Base-by-base conservation (phyloP, 2,113 vertebrate species). In the Irena cyanogastra region DNA sequence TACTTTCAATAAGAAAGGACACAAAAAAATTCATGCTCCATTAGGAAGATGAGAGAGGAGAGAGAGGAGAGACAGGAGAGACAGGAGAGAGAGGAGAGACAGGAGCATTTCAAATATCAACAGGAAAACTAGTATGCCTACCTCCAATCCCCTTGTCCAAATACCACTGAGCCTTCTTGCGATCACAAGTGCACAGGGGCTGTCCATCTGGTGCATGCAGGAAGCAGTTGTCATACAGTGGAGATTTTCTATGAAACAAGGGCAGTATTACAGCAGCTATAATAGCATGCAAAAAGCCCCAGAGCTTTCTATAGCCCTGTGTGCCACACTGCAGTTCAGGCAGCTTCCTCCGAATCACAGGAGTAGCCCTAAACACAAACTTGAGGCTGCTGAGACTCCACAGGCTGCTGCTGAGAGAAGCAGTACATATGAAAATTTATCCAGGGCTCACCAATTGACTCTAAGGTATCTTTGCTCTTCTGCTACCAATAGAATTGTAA, bases 161-260 rank as follows among this genome's bases (percentile, higher is more conserved):
- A 96, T 99, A 99, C 99, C 99, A 99, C 83, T 99, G 99, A 89
- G 99, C 99, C 94, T 99, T 99, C 97, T 99, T 99, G 96, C 99
- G 98, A 97, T 99, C 99, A 87, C 99, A 99, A 35, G 99, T 99
- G 82, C 99, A 99, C 50, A 99, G 98, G 6, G 99, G 99, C 88
- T 99, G 99, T 50, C 98, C 99, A 33, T 99, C 99, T 17, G 99
- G 99, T 5, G 99, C 99, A 19, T 99, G 98, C 49, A 99, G 98
- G 95, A 99, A 99, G 96, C 99, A 99, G 98, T 99, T 99, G 94
- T 99, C 99, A 71, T 99, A 99, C 31, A 99, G 98, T 1, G 99
- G 99, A 56, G 99, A 99, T 97, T 99, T 99, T 96, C 99, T 99
- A 92, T 21, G 87, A 90, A 71, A 87, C 63, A 90, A 49, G 52